Conservation (phyloP, 2,797 vertebrate species). For the Smutsia temminckii region DNA sequence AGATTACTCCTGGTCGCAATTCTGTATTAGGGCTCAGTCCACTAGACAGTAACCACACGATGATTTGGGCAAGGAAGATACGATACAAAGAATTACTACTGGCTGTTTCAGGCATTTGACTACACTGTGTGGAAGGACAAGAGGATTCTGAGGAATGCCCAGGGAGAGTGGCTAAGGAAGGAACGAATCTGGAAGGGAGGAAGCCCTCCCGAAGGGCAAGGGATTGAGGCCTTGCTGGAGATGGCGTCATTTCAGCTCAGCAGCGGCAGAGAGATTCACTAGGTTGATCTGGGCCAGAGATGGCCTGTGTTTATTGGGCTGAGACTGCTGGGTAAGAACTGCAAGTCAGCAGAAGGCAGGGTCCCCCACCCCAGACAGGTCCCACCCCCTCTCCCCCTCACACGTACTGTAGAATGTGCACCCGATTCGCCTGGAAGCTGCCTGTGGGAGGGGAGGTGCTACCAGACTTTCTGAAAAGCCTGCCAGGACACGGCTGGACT, state of each 20-base stretch:
- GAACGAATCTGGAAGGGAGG: neutral
- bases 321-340: neutral
- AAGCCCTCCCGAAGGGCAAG: neutral
- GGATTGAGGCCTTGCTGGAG: neutral
- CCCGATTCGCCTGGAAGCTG: neutral
- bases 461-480: neutral
- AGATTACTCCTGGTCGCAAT: neutral
- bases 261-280: neutral
- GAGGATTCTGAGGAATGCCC: neutral
- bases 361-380: fast-evolving
- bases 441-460: neutral
- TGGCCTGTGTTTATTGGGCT: neutral
- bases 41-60: neutral
- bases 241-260: neutral
- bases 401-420: neutral
- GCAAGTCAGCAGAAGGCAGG: neutral
- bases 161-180: neutral
- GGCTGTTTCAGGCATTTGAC: neutral
- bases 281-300: neutral
- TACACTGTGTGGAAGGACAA: neutral
- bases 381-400: fast-evolving
- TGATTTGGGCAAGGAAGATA: neutral
- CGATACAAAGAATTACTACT: neutral
- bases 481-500: neutral
- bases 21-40: neutral